A percentile compares a stretch with the other conserved stretches of the same genome.
These are phyloP conservation scores for Telmatochromis sp. DNA, from an alignment of 2,113 vertebrate genomes.

Conservation along the genomic window DNA sequence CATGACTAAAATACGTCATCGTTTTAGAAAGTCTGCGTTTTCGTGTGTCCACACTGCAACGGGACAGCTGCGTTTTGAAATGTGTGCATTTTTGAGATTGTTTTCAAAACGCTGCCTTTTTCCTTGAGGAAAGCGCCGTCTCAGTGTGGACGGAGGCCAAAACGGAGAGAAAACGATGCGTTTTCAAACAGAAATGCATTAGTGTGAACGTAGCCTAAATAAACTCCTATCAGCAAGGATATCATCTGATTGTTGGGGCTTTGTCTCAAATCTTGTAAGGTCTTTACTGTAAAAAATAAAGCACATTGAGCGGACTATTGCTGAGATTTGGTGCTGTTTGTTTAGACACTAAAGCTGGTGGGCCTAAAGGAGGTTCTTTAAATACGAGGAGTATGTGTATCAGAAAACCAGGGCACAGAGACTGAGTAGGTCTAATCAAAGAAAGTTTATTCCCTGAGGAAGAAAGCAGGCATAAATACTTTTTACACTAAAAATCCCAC, in stretches of 20 bases:
- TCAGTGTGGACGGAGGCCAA: fast-evolving
- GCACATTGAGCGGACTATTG: fast-evolving
- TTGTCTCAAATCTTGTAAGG: background rate
- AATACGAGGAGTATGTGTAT: background rate
- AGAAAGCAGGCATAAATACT: background rate
- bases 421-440: background rate
- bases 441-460: background rate
- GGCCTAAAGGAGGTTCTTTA: background rate
- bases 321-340: background rate
- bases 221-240: background rate
- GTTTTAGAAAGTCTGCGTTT: background rate
- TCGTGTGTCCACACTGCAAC: background rate
- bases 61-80: background rate
- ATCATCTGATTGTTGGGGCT: background rate
- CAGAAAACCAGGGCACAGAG: background rate
- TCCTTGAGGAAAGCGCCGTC: background rate
- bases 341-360: background rate
- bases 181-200: fast-evolving
- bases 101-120: background rate
- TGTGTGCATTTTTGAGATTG: fast-evolving
- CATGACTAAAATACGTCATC: background rate
- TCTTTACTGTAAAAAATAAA: background rate
- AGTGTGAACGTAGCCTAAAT: background rate
- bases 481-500: background rate
- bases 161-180: background rate